Evolutionary conservation across 2,797 vertebrate genomes (phyloP).

Genomic region (Poeciliopsis presidionis): DNA sequence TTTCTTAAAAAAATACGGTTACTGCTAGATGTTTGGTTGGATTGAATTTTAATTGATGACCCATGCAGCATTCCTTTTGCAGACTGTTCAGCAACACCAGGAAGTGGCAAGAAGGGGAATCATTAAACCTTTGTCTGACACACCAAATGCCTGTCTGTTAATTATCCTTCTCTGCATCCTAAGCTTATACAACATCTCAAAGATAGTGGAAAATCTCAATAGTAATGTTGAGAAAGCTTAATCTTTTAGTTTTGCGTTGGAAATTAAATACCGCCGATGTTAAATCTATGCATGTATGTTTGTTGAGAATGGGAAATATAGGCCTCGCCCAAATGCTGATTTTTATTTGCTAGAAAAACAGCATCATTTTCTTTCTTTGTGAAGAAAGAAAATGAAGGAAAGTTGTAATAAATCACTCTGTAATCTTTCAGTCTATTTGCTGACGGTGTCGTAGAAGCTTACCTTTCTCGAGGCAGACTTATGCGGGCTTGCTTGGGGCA

Average conservation of each 20-base stretch:
- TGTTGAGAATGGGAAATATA: background rate
- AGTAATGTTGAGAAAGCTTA: background rate
- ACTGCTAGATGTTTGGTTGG: background rate
- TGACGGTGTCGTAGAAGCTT: slow-evolving; percentile 26
- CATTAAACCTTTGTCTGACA: background rate
- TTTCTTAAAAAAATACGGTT: background rate
- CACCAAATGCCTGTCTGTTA: background rate
- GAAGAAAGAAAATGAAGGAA: background rate
- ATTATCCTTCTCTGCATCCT: background rate
- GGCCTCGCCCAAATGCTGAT: background rate
- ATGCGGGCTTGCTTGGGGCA: slow-evolving; percentile 92
- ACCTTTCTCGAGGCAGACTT: slow-evolving; percentile 93
- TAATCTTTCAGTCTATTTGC: background rate
- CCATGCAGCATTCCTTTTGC: background rate
- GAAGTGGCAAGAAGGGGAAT: background rate
- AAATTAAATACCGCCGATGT: background rate
- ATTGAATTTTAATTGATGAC: background rate
- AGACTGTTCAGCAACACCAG: background rate
- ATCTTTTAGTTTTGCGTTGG: background rate
- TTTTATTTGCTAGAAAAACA: background rate
- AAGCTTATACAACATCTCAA: background rate
- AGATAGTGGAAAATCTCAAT: background rate
- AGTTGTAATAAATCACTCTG: background rate
- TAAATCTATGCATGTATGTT: background rate
- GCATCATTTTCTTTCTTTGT: background rate